A percentile compares a stretch with the other conserved stretches of the same genome.
These are phyloP conservation scores for Malachius bipustulatus DNA, from an alignment of 2,888 invertebrate genomes.

Conservation along the genomic window DNA sequence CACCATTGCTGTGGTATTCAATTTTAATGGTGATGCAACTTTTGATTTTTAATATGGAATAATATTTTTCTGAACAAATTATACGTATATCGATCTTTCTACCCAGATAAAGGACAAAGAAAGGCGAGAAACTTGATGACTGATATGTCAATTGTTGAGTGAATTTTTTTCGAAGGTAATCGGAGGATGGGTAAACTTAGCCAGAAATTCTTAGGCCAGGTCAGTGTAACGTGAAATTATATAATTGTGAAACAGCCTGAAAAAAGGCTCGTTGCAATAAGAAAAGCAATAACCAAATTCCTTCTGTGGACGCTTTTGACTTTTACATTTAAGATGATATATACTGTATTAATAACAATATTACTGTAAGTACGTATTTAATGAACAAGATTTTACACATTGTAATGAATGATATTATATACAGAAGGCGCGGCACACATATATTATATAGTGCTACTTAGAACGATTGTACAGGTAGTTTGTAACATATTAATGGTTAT, in stretches of 20 bases:
- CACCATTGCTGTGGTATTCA: too few relatives aligned
- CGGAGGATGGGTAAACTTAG: too few relatives aligned
- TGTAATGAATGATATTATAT: conserved; percentile 37
- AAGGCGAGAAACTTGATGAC: too few relatives aligned
- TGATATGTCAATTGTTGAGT: too few relatives aligned
- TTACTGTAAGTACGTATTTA: conserved; percentile 41
- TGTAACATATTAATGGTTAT: conserved; percentile 34
- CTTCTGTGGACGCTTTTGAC: conserved; percentile 43
- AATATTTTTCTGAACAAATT: too few relatives aligned
- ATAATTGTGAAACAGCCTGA: conserved; percentile 51
- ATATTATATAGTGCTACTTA: conserved; percentile 30
- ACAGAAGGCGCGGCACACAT: conserved; percentile 36
- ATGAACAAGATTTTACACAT: conserved; percentile 42
- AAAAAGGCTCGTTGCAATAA: conserved; percentile 44
- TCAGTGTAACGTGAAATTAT: conserved; percentile 47
- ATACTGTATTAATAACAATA: conserved; percentile 34
- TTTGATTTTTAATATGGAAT: too few relatives aligned
- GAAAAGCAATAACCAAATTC: conserved; percentile 44
- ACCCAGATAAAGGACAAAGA: too few relatives aligned
- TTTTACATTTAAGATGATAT: conserved; percentile 38
- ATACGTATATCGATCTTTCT: too few relatives aligned
- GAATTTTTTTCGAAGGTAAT: too few relatives aligned
- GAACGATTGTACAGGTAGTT: conserved; percentile 41
- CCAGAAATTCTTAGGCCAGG: too few relatives aligned
- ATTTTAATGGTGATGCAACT: too few relatives aligned